A percentile compares a stretch with the other conserved stretches of the same genome.
phyloP scores from a whole-genome alignment of 2,888 invertebrate genomes.

The Idaea dimidiata region DNA sequence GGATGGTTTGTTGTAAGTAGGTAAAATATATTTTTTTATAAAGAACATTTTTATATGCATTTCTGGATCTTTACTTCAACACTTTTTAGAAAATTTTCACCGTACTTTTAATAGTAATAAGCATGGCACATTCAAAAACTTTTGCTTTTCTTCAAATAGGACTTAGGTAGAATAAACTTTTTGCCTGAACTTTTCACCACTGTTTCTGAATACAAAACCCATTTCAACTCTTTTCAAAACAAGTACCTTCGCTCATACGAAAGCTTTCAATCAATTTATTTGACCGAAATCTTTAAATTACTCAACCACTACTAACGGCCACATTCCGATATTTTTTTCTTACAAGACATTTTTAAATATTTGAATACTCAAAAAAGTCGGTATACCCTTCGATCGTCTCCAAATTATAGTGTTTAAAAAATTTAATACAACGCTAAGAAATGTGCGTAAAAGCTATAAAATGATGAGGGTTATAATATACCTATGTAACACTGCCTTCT shows the following conservation, averaged over 20 bases:
- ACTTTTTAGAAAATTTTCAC: no score
- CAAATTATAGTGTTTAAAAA: conserved; percentile 76
- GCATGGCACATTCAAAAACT: no score
- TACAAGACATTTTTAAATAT: conserved; percentile 37
- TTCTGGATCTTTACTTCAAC: no score
- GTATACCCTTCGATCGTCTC: conserved; percentile 49
- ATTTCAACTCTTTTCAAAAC: no score
- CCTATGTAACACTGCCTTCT: conserved; percentile 71
- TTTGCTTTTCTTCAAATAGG: no score
- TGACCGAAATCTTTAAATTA: neutral
- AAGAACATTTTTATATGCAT: no score
- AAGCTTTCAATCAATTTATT: neutral
- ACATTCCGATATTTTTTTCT: conserved; percentile 15
- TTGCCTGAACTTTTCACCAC: no score
- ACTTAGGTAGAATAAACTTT: no score
- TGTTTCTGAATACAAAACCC: no score
- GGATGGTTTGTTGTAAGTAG: neutral
- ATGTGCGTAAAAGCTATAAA: conserved; percentile 75
- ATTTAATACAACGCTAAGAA: conserved; percentile 73
- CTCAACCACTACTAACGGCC: neutral
- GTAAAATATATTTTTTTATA: no score
- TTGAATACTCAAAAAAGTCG: conserved; percentile 55
- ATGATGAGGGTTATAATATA: conserved; percentile 63
- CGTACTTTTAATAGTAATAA: no score
- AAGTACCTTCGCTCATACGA: neutral